These are phyloP conservation scores for Pelecanus crispus DNA, from an alignment of 2,113 vertebrate genomes.

Conservation along the genomic window DNA sequence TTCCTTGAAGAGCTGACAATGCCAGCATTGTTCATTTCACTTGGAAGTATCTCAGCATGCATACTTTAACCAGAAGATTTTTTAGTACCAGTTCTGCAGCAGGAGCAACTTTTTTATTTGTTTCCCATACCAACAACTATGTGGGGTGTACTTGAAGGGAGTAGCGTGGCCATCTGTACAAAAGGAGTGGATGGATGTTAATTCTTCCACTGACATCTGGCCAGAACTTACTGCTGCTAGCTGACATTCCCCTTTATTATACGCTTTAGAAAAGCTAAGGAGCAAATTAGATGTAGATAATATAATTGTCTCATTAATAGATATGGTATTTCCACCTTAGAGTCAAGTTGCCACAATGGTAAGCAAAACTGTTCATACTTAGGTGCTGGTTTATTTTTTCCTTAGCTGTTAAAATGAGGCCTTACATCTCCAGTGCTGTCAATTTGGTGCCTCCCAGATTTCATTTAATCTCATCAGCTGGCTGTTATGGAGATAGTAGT, in stretches of 20 bases:
- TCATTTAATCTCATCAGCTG: neutral
- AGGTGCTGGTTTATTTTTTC: neutral
- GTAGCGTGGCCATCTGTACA: neutral
- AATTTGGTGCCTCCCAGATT: neutral
- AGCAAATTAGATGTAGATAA: neutral
- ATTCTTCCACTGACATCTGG: neutral
- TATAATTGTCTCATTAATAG: neutral
- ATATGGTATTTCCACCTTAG: neutral
- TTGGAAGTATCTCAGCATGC: rapidly evolving
- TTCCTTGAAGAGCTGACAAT: neutral
- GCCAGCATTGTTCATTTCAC: neutral
- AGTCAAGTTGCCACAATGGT: neutral
- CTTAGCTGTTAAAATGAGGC: neutral
- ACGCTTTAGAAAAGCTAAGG: neutral
- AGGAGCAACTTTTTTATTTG: neutral
- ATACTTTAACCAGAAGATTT: neutral
- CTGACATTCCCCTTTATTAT: neutral
- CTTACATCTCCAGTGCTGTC: neutral
- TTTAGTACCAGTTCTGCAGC: neutral
- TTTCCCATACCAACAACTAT: neutral
- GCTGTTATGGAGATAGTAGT: neutral
- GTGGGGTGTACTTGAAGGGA: neutral
- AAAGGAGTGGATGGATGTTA: neutral
- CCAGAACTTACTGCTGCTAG: neutral
- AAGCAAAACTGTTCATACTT: neutral